Evolutionary conservation across 2,888 invertebrate species (phyloP).

Genomic region (Malacosoma neustria): DNA sequence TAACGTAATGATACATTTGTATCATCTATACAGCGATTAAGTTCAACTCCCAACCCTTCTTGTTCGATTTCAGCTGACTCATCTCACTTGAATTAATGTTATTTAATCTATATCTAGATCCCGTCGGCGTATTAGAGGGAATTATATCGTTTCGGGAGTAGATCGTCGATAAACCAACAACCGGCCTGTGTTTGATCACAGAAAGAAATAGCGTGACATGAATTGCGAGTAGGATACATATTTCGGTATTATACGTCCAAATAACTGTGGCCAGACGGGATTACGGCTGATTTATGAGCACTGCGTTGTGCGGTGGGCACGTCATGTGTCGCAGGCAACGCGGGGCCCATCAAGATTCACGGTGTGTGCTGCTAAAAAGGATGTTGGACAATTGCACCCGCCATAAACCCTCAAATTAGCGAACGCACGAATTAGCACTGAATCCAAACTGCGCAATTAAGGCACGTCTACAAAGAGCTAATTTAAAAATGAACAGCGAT

Average conservation of each 20-base stretch:
- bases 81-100: conserved; percentile 63
- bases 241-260: conserved; percentile 32
- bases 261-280: conserved; percentile 36
- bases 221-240: conserved; percentile 38
- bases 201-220: conserved; percentile 39
- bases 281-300: conserved; percentile 35
- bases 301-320: conserved; percentile 19
- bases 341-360: conserved; percentile 46
- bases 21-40: no score
- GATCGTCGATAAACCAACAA: conserved; percentile 42
- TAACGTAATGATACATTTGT: no score
- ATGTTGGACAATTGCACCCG: conserved; percentile 51
- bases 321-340: conserved; percentile 12
- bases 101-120: conserved; percentile 58
- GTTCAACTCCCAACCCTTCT: conserved; percentile 51
- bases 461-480: conserved; percentile 62
- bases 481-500: conserved; percentile 69
- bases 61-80: conserved; percentile 43
- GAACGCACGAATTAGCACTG: conserved; percentile 61
- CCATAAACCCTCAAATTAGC: conserved; percentile 69
- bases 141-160: conserved; percentile 49
- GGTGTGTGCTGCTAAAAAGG: conserved; percentile 45
- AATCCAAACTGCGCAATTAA: conserved; percentile 71
- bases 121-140: conserved; percentile 53
- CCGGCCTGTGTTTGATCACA: conserved; percentile 26